Base-by-base conservation (phyloP, 2,113 vertebrate genomes). In the Rhinogobius similis region DNA sequence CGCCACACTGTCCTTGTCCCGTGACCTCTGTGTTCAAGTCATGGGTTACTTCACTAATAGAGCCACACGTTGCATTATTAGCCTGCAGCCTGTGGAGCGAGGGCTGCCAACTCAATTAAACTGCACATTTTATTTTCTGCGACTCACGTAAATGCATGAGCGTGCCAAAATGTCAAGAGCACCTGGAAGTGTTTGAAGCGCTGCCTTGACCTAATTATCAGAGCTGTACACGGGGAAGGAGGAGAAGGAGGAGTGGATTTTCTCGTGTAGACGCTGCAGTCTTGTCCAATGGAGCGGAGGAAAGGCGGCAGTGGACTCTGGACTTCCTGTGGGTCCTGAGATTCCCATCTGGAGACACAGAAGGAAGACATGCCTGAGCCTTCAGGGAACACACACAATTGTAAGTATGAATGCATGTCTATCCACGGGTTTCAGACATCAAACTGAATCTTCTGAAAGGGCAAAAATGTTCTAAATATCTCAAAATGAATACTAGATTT, bases 281-380 rank as follows among this genome's bases (percentile, higher is more conserved):
- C 66, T 81, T 76, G 68, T 62, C 58, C 52, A 68, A 55, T 24
- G 48, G 32, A 53, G 68, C 68, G 48, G 75, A 59, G 67, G 61
- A 5, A 20, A 50, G 10, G 43, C 70, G 43, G 68, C 48, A 24
- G 29, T 82, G 87, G 88, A 91, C 88, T 89, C 76, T 91, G 90
- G 88, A 81, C 90, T 73, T 23, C 55, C 63, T 74, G 65, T 21
- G 2, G 67, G 52, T 38, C 78, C 76, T 62, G 58, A 27, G 67
- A 76, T 43, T 66, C 65, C 62, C 72, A 73, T 70, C 62, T 56
- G 70, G 16, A 5, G 21, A 53, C 10, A 12, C n/a, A 13, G 52
- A 20, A 83, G 65, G 4, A 20, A 62, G 70, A 58, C 64, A 16
- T 36, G 1, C 20, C 10, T 26, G 43, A 12, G 0, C 4, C 68